Conservation (phyloP, 2,113 vertebrate species). For the Prionailurus viverrinus region DNA sequence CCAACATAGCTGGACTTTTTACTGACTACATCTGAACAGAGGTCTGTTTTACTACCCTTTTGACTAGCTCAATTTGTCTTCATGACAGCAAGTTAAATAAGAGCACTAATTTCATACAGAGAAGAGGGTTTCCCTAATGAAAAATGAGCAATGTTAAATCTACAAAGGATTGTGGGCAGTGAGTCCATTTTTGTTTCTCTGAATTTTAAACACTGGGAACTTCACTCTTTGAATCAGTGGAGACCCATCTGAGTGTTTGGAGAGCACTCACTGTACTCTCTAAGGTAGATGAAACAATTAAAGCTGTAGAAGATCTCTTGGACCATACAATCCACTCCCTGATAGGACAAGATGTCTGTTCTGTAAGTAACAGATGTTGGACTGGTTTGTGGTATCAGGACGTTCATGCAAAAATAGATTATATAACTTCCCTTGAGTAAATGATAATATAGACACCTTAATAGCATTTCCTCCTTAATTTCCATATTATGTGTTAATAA, state of each 20-base stretch:
- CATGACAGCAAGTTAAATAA: constrained; percentile 71
- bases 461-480: background rate
- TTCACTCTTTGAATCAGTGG: background rate
- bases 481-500: background rate
- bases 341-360: background rate
- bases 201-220: background rate
- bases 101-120: constrained; percentile 50
- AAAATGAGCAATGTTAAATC: constrained; percentile 71
- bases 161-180: constrained; percentile 46
- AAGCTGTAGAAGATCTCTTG: background rate
- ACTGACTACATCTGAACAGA: constrained; percentile 61
- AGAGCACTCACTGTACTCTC: background rate
- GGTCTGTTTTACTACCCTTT: constrained; percentile 66
- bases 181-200: constrained; percentile 40
- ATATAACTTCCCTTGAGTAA: background rate
- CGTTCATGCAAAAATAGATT: background rate
- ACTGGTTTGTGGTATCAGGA: background rate
- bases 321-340: background rate
- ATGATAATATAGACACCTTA: background rate
- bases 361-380: background rate
- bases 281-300: background rate
- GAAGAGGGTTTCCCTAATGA: constrained; percentile 36
- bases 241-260: background rate
- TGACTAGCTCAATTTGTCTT: constrained; percentile 71
- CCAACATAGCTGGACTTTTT: constrained; percentile 57